A percentile compares a stretch with the other conserved stretches of the same genome.
These are phyloP conservation scores for Rhizoglyphus robini DNA, from an alignment of 1,140 invertebrate species.

Conservation along the genomic window DNA sequence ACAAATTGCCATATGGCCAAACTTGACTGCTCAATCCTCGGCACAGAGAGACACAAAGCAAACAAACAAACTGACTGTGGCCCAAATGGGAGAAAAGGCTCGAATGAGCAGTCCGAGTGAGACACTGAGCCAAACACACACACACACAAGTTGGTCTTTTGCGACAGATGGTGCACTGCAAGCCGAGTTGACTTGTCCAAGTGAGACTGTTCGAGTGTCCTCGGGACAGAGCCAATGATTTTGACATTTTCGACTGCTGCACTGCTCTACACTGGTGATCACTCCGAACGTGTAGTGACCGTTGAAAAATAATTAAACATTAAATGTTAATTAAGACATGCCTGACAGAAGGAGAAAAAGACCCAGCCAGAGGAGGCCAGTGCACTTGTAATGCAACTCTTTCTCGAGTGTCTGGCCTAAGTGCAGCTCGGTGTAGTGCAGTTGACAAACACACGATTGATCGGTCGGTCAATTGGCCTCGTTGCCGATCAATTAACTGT, in stretches of 20 bases:
- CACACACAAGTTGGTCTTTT: not conserved
- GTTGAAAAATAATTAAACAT: not conserved
- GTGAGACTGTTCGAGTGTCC: not conserved
- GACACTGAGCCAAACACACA: not conserved
- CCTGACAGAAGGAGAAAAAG: no score
- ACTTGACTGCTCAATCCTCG: no score
- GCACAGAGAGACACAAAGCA: no score
- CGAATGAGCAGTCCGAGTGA: no score
- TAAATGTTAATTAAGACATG: conserved; percentile 11
- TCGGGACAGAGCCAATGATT: not conserved
- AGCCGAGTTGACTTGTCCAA: not conserved
- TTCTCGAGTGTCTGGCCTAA: no score
- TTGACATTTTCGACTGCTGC: not conserved
- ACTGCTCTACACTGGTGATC: not conserved
- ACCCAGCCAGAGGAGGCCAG: no score
- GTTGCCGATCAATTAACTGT: conserved; percentile 4
- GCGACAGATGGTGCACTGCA: not conserved
- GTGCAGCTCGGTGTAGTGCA: no score
- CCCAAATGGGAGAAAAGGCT: no score
- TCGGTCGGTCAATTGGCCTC: not conserved
- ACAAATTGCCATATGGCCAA: no score
- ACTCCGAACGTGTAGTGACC: not conserved
- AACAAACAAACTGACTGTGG: no score
- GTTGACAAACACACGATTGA: not conserved
- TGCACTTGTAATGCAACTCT: no score